Conservation (phyloP, 2,888 invertebrate genomes). For the Corythucha ciliata region DNA sequence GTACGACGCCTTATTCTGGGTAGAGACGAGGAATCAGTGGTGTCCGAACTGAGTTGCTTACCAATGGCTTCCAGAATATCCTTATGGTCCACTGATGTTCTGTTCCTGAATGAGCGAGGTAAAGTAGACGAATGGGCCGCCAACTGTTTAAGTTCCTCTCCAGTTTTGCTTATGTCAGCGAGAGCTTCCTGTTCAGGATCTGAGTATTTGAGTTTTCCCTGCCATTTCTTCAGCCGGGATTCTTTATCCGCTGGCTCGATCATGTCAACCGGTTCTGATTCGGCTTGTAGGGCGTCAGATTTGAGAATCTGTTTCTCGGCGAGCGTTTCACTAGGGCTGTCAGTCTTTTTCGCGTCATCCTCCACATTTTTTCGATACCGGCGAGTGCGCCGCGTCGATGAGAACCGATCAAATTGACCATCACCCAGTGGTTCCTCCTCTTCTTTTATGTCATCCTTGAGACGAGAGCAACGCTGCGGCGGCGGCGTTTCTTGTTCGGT, state of each 20-base stretch:
- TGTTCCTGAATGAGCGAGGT: constrained; percentile 45
- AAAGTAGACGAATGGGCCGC: constrained; percentile 43
- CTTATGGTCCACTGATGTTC: constrained; percentile 60
- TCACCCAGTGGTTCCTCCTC: constrained; percentile 53
- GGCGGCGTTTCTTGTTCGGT: constrained; percentile 6
- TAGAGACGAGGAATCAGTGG: constrained; percentile 36
- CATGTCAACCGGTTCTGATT: constrained; percentile 46
- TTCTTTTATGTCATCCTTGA: constrained; percentile 34
- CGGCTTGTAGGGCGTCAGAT: constrained; percentile 47
- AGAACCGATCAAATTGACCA: constrained; percentile 77
- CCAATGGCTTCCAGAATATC: constrained; percentile 60
- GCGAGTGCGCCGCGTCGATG: constrained; percentile 69
- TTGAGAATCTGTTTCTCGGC: constrained; percentile 49
- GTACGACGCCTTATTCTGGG: constrained; percentile 39
- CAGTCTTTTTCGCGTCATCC: constrained; percentile 32
- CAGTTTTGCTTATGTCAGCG: constrained; percentile 41
- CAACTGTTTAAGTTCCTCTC: constrained; percentile 43
- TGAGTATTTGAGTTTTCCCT: constrained; percentile 53
- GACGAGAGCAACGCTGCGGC: constrained; percentile 42
- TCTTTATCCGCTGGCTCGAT: constrained; percentile 47
- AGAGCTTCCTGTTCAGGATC: constrained; percentile 40
- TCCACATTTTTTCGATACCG: constrained; percentile 57
- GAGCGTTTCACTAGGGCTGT: constrained; percentile 39
- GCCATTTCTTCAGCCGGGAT: constrained; percentile 56
- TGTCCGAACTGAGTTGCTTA: constrained; percentile 42